Percentiles rank a stretch among this genome's conserved stretches.
These are phyloP conservation scores for Sinocyclocheilus maitianheensis DNA, from an alignment of 2,113 vertebrate species.

Conservation along the genomic window DNA sequence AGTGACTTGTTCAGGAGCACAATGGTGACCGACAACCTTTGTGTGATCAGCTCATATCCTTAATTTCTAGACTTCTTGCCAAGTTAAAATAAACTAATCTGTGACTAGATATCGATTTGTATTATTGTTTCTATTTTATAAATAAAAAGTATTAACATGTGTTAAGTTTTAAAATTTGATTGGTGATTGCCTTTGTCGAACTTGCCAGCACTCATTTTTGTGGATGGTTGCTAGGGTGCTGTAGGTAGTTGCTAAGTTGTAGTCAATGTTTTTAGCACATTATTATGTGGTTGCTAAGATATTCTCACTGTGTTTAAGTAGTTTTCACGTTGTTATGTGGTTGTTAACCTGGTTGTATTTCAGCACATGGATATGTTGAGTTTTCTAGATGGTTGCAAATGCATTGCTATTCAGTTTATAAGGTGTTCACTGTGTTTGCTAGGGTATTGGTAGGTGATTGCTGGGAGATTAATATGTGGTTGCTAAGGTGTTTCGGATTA, in stretches of 20 bases:
- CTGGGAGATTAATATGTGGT: too few species aligned
- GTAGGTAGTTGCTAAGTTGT: not conserved
- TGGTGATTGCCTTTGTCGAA: not conserved
- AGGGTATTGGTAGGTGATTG: too few species aligned
- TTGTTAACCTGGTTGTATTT: too few species aligned
- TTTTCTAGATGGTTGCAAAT: too few species aligned
- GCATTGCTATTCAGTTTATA: too few species aligned
- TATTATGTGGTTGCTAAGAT: too few species aligned
- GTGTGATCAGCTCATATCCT: not conserved
- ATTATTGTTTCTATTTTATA: not conserved
- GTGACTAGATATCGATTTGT: not conserved
- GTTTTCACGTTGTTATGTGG: too few species aligned
- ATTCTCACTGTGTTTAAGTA: too few species aligned
- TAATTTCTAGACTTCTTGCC: not conserved
- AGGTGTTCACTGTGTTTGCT: too few species aligned
- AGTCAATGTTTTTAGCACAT: too few species aligned
- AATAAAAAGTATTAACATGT: not conserved
- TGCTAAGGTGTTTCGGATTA: too few species aligned
- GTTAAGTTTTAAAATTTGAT: not conserved
- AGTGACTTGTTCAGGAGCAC: not conserved
- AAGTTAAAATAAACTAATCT: not conserved
- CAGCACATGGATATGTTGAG: too few species aligned
- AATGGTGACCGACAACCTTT: constrained; percentile 20
- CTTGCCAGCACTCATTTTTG: not conserved
- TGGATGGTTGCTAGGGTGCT: not conserved